Evolutionary conservation across 2,888 invertebrate species (phyloP).

Genomic region (Diploptera punctata): DNA sequence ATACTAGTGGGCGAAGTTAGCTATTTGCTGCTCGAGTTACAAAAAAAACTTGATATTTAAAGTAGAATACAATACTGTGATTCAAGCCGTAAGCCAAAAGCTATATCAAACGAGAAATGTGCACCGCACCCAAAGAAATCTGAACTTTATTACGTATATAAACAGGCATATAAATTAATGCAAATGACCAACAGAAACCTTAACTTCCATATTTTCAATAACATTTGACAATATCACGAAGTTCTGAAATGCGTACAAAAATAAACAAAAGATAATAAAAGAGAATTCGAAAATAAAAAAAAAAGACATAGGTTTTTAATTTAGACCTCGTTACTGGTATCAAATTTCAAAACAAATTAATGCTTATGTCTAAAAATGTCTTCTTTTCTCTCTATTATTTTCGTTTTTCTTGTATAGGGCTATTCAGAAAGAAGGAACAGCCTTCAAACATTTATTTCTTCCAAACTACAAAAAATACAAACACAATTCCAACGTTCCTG

Average conservation of each 20-base stretch:
- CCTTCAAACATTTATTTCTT: too few species aligned
- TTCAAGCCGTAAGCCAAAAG: neutral
- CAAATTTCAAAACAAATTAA: too few species aligned
- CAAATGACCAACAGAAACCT: neutral
- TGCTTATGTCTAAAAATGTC: too few species aligned
- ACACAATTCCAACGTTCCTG: too few species aligned
- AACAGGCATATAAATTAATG: neutral
- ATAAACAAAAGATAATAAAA: too few species aligned
- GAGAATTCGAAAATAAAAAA: too few species aligned
- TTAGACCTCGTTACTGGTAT: too few species aligned
- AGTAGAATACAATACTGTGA: neutral
- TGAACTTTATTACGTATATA: neutral
- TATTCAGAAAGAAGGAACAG: too few species aligned
- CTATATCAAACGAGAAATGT: neutral
- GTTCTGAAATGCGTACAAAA: neutral
- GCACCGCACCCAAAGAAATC: constrained; percentile 2
- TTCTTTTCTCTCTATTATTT: too few species aligned
- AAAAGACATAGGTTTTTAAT: too few species aligned
- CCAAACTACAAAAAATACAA: too few species aligned
- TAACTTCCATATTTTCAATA: neutral
- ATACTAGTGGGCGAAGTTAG: neutral
- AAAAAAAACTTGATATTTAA: constrained; percentile 4
- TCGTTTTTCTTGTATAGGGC: too few species aligned
- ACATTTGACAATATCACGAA: constrained; percentile 10
- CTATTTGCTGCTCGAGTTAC: neutral